Percentiles rank a stretch among this genome's conserved stretches.
Conservation (phyloP, 23 tunicate genomes). For the Phallusia fumigata region DNA sequence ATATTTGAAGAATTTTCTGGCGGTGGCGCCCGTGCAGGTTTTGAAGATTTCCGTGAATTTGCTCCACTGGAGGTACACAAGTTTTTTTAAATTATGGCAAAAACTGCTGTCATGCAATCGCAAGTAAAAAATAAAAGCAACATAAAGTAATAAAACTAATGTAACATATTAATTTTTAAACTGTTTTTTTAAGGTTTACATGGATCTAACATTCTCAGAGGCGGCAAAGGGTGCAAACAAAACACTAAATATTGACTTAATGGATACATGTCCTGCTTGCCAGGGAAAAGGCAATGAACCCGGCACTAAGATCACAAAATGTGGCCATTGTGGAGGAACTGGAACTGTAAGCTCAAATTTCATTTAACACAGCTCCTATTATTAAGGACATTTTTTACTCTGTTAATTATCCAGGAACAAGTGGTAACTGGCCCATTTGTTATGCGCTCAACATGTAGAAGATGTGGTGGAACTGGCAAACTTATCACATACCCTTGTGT, state of each 20-base stretch:
- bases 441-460: conserved; percentile 92
- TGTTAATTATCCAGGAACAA: conserved; percentile 63
- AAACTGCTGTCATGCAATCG: neutral
- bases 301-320: conserved; percentile 76
- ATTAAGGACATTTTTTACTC: no score
- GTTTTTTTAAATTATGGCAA: neutral
- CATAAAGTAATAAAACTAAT: neutral
- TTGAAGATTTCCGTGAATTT: conserved; percentile 71
- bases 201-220: conserved; percentile 79
- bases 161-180: neutral
- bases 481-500: conserved; percentile 78
- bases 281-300: conserved; percentile 88
- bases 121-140: neutral
- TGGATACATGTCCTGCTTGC: conserved; percentile 87
- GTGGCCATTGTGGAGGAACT: conserved; percentile 87
- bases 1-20: conserved; percentile 89
- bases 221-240: conserved; percentile 93
- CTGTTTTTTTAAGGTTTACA: conserved; percentile 53
- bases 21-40: conserved; percentile 27
- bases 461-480: conserved; percentile 91
- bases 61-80: conserved; percentile 79
- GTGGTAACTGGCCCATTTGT: conserved; percentile 90
- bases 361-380: no score
- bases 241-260: conserved; percentile 55
- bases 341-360: conserved; percentile 55